Conservation (phyloP, 2,797 vertebrate genomes). For the Sebastes itinus region DNA sequence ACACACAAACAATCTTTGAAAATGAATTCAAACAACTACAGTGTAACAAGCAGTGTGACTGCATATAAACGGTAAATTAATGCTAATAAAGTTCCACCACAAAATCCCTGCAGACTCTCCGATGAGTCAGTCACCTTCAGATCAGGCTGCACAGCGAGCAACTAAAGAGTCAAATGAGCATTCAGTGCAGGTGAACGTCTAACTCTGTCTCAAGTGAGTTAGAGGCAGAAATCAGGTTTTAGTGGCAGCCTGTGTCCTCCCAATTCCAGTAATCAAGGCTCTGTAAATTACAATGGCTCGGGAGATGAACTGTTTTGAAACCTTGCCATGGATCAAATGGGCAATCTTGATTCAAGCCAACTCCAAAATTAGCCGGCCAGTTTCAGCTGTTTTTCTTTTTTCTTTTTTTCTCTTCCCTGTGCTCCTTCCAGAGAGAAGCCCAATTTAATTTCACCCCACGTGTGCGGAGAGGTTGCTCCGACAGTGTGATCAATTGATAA, state of each 20-base stretch:
- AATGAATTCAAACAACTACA: background rate
- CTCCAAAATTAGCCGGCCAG: constrained; percentile 50
- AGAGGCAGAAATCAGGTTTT: constrained; percentile 36
- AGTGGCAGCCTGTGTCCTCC: constrained; percentile 36
- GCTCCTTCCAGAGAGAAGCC: constrained; percentile 15
- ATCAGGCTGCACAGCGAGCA: background rate
- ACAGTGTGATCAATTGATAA: constrained; percentile 61
- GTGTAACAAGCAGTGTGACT: background rate
- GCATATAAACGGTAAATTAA: constrained; percentile 20
- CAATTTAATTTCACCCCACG: constrained; percentile 51
- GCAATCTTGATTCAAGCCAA: constrained; percentile 61
- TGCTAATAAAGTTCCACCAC: constrained; percentile 18
- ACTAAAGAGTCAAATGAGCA: constrained; percentile 10
- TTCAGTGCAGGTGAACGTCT: constrained; percentile 30
- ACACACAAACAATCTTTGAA: background rate
- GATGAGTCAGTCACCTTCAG: constrained; percentile 26
- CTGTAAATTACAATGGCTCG: constrained; percentile 54
- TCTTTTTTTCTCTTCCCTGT: background rate
- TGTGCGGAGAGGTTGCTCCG: constrained; percentile 34
- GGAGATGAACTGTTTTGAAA: constrained; percentile 65
- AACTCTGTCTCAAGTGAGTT: constrained; percentile 18
- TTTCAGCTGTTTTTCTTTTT: constrained; percentile 9
- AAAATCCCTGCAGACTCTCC: background rate
- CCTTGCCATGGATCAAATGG: constrained; percentile 60
- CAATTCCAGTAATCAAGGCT: constrained; percentile 55